Conservation (phyloP, 1,140 invertebrate genomes). For the Drosophila orena region DNA sequence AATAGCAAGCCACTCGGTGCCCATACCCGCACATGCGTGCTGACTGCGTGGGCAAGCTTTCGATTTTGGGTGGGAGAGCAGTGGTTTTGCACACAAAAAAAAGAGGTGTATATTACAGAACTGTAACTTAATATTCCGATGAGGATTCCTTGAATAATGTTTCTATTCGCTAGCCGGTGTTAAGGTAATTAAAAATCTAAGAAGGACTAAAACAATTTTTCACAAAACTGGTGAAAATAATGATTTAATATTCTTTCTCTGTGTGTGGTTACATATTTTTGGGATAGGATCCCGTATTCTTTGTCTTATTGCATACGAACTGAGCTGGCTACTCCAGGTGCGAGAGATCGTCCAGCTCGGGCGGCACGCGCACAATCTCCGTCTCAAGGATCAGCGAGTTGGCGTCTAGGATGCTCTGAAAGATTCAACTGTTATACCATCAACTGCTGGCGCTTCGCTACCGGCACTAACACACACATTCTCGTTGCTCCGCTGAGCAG, state of each 20-base stretch:
- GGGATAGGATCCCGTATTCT: constrained; percentile 34
- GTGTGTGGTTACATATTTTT: constrained; percentile 6
- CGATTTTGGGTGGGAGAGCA: background rate
- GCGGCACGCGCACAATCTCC: constrained; percentile 74
- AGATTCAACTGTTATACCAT: constrained; percentile 55
- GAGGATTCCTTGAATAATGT: no score
- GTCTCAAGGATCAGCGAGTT: constrained; percentile 82
- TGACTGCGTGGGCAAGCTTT: constrained; percentile 45
- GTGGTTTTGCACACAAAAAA: constrained; percentile 5
- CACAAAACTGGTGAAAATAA: background rate
- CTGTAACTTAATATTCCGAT: no score
- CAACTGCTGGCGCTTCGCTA: constrained; percentile 44
- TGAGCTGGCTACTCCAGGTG: constrained; percentile 72
- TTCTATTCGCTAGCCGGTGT: no score
- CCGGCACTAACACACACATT: constrained; percentile 76
- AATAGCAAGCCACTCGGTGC: constrained; percentile 43
- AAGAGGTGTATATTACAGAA: background rate
- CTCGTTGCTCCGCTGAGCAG: constrained; percentile 53
- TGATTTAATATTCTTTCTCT: constrained; percentile 3
- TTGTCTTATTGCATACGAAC: constrained; percentile 43
- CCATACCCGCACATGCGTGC: constrained; percentile 64
- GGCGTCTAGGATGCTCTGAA: constrained; percentile 77
- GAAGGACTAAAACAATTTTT: background rate
- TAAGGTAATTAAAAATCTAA: no score
- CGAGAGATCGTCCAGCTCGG: constrained; percentile 78